Evolutionary conservation across 2,113 vertebrate genomes (phyloP).

Genomic region (Mastomys natalensis): DNA sequence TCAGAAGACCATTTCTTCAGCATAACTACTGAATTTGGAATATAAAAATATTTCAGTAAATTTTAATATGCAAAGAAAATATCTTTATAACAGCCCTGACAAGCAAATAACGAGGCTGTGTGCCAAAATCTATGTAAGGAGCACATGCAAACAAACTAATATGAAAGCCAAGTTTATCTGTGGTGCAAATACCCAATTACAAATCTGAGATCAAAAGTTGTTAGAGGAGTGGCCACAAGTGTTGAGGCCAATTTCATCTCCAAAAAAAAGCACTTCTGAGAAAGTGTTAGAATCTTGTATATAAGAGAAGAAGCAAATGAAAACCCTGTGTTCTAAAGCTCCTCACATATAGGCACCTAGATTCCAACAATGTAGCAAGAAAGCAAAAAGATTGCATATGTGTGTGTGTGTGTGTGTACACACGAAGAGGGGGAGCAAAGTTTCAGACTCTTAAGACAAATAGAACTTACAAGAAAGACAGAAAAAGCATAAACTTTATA

Average conservation of each 20-base stretch:
- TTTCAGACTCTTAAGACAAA: neutral
- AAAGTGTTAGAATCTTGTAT: neutral
- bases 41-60: neutral
- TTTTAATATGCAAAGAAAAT: slow-evolving; percentile 25
- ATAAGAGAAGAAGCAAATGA: neutral
- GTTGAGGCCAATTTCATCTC: neutral
- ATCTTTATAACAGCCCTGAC: neutral
- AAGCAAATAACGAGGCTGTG: neutral
- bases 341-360: neutral
- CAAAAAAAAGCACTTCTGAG: neutral
- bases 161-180: neutral
- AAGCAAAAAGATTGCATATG: neutral
- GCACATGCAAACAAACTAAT: neutral
- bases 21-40: neutral
- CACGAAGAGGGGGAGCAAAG: neutral
- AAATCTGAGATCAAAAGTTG: neutral
- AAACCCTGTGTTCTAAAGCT: neutral
- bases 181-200: neutral
- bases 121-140: neutral
- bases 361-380: neutral
- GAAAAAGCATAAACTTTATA: neutral
- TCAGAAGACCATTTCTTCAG: neutral
- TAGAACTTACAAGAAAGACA: neutral
- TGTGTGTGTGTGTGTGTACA: too few species aligned
- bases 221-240: neutral